Conservation (phyloP, 2,888 invertebrate genomes). For the Thecophora atra region DNA sequence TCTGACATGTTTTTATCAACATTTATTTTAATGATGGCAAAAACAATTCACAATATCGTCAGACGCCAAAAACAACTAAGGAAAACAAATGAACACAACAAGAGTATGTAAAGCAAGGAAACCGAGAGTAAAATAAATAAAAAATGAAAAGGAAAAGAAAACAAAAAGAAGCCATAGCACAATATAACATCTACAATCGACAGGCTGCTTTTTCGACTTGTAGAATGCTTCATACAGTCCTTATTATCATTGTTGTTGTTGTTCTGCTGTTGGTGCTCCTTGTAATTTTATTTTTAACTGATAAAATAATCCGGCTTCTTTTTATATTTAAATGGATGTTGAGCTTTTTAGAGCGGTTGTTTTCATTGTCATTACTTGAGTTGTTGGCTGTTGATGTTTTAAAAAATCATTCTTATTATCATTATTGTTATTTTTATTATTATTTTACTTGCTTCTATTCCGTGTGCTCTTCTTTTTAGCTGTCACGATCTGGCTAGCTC, state of each 20-base stretch:
- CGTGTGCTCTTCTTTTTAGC: not conserved
- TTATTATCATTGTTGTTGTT: not conserved
- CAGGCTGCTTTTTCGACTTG: not conserved
- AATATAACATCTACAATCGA: not conserved
- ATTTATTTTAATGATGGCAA: constrained; percentile 31
- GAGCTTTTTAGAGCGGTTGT: not conserved
- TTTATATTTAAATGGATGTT: not conserved
- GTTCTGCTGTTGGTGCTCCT: not conserved
- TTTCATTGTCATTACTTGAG: not conserved
- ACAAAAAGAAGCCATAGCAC: not conserved
- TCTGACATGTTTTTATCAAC: constrained; percentile 29
- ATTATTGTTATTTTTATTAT: not conserved
- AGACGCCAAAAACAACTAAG: not conserved
- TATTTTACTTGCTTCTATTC: not conserved
- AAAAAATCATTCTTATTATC: not conserved
- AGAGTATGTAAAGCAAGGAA: not conserved
- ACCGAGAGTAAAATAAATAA: not conserved
- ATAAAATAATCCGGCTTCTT: not conserved
- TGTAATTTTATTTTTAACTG: not conserved
- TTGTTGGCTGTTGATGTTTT: not conserved
- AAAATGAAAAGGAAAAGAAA: not conserved
- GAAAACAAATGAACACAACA: constrained; percentile 3
- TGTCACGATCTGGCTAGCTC: not conserved
- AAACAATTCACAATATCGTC: constrained; percentile 12
- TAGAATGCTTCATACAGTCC: not conserved